phyloP scores from a whole-genome alignment of 2,797 vertebrate species.

The Cuculus canorus region DNA sequence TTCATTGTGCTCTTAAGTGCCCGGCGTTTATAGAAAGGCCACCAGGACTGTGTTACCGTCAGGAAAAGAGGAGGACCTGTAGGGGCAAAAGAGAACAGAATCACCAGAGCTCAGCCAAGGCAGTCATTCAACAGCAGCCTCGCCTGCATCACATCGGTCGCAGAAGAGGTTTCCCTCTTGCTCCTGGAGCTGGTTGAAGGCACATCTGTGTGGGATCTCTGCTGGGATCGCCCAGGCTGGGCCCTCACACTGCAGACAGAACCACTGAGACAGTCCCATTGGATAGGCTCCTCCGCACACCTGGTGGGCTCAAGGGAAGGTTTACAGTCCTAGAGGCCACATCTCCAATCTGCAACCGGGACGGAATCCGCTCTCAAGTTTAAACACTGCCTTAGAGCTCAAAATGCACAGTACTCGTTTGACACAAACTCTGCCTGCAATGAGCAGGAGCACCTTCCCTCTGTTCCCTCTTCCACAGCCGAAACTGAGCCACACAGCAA shows the following conservation, averaged over 20 bases:
- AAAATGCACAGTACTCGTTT: background rate
- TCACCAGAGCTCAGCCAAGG: background rate
- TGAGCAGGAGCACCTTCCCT: background rate
- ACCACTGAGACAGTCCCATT: rapidly evolving
- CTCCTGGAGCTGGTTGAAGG: background rate
- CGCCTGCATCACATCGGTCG: background rate
- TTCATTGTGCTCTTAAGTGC: background rate
- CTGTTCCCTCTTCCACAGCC: rapidly evolving
- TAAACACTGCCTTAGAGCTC: background rate
- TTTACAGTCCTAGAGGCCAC: background rate
- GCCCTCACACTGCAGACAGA: background rate
- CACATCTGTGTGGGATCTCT: background rate
- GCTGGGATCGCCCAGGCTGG: background rate
- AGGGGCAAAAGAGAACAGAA: background rate
- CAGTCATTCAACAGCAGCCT: background rate
- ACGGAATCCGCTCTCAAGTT: background rate
- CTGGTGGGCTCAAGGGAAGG: background rate
- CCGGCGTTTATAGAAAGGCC: background rate
- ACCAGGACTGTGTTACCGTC: background rate
- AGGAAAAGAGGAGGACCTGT: background rate
- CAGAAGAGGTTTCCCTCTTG: background rate
- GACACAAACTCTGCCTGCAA: background rate
- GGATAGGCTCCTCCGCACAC: rapidly evolving
- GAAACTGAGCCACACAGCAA: rapidly evolving
- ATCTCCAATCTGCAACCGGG: background rate